These are phyloP conservation scores for Calameuta pallipes DNA, from an alignment of 2,888 invertebrate species.

Conservation along the genomic window DNA sequence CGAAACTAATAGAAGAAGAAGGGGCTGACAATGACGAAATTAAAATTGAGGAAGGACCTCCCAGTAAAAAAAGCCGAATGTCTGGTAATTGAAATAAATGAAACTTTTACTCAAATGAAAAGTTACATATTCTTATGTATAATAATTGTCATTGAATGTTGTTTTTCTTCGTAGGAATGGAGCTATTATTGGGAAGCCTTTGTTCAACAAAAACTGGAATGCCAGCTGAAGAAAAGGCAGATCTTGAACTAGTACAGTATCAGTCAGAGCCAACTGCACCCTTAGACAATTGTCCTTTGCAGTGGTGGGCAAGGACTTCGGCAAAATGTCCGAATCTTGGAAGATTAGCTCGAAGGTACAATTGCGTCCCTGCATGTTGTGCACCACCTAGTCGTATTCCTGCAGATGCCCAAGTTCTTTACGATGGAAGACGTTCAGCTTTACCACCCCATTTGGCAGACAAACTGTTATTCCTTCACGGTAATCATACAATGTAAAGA, in stretches of 20 bases:
- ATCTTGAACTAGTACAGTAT: constrained; percentile 66
- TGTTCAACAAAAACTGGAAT: constrained; percentile 58
- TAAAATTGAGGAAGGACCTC: constrained; percentile 49
- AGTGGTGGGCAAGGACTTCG: constrained; percentile 65
- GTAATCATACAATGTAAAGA: constrained; percentile 54
- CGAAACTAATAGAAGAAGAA: constrained; percentile 60
- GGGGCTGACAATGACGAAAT: constrained; percentile 34
- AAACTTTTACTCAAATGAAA: not conserved
- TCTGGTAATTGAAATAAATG: constrained; percentile 51
- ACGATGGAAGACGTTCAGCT: constrained; percentile 60
- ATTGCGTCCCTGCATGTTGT: constrained; percentile 66
- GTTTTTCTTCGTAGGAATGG: constrained; percentile 59
- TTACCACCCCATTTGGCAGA: constrained; percentile 63
- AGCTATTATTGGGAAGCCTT: constrained; percentile 62
- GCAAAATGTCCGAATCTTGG: constrained; percentile 65
- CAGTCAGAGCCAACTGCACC: constrained; percentile 65
- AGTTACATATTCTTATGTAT: not conserved
- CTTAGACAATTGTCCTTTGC: constrained; percentile 66
- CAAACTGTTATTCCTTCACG: constrained; percentile 63
- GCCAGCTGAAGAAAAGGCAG: constrained; percentile 64
- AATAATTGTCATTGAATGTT: constrained; percentile 8
- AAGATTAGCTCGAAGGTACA: constrained; percentile 63
- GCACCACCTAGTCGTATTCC: constrained; percentile 63
- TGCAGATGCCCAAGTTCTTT: constrained; percentile 59
- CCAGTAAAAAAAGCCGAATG: constrained; percentile 58